phyloP scores from a whole-genome alignment of 2,888 invertebrate genomes.

The Oxystoma pomonae region DNA sequence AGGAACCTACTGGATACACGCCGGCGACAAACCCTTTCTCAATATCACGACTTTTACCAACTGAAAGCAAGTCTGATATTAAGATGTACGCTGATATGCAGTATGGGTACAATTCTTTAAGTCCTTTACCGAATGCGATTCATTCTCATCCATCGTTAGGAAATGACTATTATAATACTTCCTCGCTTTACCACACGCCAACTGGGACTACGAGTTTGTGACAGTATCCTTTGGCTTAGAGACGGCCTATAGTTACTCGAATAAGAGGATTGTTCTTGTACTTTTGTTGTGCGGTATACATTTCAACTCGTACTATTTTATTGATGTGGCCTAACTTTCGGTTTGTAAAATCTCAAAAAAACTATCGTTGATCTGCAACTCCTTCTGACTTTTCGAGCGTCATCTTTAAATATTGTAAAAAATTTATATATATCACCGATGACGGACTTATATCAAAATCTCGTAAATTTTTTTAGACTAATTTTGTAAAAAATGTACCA shows the following conservation, averaged over 20 bases:
- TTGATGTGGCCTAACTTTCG: background rate
- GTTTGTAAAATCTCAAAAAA: background rate
- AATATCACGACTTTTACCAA: slow-evolving; percentile 87
- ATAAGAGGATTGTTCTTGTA: background rate
- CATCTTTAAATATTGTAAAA: slow-evolving; percentile 12
- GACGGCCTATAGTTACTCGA: slow-evolving; percentile 18
- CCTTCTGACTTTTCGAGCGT: background rate
- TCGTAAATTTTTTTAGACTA: background rate
- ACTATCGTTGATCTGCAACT: background rate
- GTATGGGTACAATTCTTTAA: slow-evolving; percentile 61
- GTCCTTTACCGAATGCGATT: slow-evolving; percentile 57
- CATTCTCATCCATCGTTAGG: slow-evolving; percentile 54
- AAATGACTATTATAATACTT: slow-evolving; percentile 79
- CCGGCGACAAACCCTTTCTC: slow-evolving; percentile 90
- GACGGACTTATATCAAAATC: background rate
- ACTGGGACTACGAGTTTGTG: slow-evolving; percentile 81
- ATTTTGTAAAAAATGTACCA: background rate
- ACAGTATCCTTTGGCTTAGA: slow-evolving; percentile 88
- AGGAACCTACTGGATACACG: slow-evolving; percentile 57
- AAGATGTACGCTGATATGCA: slow-evolving; percentile 84
- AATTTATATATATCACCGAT: slow-evolving; percentile 5
- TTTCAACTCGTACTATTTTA: background rate
- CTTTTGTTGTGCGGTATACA: too few relatives aligned
- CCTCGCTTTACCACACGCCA: slow-evolving; percentile 69
- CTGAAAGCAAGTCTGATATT: slow-evolving; percentile 83